These are phyloP conservation scores for Carettochelys insculpta DNA, from an alignment of 2,113 vertebrate species.

Conservation along the genomic window DNA sequence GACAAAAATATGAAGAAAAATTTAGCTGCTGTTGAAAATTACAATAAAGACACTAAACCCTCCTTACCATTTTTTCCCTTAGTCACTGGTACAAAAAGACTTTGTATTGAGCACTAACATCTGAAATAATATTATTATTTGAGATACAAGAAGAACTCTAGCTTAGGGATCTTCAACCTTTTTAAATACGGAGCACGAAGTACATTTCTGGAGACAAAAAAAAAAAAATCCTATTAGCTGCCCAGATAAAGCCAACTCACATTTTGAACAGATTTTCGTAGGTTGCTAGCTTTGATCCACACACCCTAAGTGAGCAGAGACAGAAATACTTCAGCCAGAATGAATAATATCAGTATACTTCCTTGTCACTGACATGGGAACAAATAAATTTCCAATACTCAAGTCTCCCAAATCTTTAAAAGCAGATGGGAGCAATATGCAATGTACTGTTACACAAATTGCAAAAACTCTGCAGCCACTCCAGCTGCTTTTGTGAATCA, in stretches of 20 bases:
- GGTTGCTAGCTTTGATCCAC: background rate
- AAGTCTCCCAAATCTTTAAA: slow-evolving; percentile 10
- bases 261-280: background rate
- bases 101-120: background rate
- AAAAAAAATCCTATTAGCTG: too few species aligned
- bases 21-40: background rate
- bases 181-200: background rate
- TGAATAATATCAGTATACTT: background rate
- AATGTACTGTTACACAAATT: background rate
- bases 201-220: background rate
- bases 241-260: background rate
- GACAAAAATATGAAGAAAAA: background rate
- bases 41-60: background rate
- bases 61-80: background rate
- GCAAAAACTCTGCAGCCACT: slow-evolving; percentile 14
- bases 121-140: background rate
- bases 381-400: background rate
- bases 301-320: background rate
- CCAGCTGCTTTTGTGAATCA: slow-evolving; percentile 43
- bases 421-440: slow-evolving; percentile 16
- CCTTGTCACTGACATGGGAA: background rate
- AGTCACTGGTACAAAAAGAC: background rate
- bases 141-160: background rate
- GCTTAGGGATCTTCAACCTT: background rate
- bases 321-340: background rate